phyloP scores from a whole-genome alignment of 2,888 invertebrate genomes.

The Bruchidius siliquastri region DNA sequence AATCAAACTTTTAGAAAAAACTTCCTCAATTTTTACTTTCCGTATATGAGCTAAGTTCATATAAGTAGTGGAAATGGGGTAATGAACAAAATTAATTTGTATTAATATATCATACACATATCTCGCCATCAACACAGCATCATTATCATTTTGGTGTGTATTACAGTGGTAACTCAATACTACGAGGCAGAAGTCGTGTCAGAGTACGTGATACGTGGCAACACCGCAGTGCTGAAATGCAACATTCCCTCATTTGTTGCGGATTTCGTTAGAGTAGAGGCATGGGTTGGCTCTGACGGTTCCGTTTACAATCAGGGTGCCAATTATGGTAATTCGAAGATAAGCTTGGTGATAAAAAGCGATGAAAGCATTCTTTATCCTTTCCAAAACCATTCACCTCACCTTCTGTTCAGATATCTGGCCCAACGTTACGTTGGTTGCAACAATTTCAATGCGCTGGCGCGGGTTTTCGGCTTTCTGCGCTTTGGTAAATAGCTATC shows the following conservation, averaged over 20 bases:
- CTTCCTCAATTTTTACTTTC: too few relatives aligned
- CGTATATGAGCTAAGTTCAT: too few relatives aligned
- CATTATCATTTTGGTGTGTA: too few relatives aligned
- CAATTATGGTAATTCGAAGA: slow-evolving; percentile 62
- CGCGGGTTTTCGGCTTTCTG: too few relatives aligned
- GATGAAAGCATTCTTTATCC: neutral
- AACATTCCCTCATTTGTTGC: slow-evolving; percentile 87
- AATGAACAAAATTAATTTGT: too few relatives aligned
- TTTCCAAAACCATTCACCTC: neutral
- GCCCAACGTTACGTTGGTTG: neutral
- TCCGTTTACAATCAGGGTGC: slow-evolving; percentile 66
- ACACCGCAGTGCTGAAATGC: slow-evolving; percentile 82
- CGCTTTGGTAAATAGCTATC: too few relatives aligned
- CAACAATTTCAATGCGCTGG: too few relatives aligned
- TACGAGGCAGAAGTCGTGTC: slow-evolving; percentile 82
- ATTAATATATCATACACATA: too few relatives aligned
- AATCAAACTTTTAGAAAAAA: too few relatives aligned
- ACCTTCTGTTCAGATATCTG: too few relatives aligned
- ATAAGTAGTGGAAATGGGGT: too few relatives aligned
- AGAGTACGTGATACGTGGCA: slow-evolving; percentile 84
- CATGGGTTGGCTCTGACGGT: slow-evolving; percentile 66
- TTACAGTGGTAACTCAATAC: slow-evolving; percentile 81
- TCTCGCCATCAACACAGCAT: too few relatives aligned
- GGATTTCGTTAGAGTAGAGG: slow-evolving; percentile 85
- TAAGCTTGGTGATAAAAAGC: slow-evolving; percentile 1